phyloP scores from a whole-genome alignment of 2,113 vertebrate species.

The Perca schrenkii region DNA sequence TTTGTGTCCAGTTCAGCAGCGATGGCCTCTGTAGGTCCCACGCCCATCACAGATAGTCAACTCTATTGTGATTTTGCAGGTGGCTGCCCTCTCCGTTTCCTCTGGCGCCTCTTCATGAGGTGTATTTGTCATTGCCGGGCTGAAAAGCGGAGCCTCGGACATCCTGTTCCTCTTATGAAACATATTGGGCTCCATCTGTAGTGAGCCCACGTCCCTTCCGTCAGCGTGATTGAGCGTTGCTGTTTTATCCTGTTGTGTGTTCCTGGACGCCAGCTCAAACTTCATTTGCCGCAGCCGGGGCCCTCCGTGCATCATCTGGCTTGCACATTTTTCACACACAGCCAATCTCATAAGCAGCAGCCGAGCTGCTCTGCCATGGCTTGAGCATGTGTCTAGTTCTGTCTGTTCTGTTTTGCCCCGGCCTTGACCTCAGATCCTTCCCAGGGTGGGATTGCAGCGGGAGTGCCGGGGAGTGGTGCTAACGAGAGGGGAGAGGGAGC shows the following conservation, averaged over 20 bases:
- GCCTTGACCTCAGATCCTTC: slow-evolving; percentile 72
- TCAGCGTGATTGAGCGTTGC: slow-evolving; percentile 67
- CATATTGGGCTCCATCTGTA: slow-evolving; percentile 62
- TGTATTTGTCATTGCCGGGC: slow-evolving; percentile 70
- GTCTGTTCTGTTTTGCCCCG: slow-evolving; percentile 52
- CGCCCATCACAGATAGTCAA: slow-evolving; percentile 24
- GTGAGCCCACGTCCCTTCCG: slow-evolving; percentile 44
- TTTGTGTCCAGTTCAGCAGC: slow-evolving; percentile 46
- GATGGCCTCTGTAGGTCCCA: slow-evolving; percentile 33
- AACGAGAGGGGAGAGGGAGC: slow-evolving; percentile 66
- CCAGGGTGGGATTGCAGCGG: slow-evolving; percentile 53
- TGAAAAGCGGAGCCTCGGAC: slow-evolving; percentile 69
- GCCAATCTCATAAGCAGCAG: slow-evolving; percentile 35
- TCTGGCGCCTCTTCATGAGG: slow-evolving; percentile 48
- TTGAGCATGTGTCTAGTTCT: slow-evolving; percentile 32
- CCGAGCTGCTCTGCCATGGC: slow-evolving; percentile 33
- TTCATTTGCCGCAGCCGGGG: slow-evolving; percentile 54
- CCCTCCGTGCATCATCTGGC: slow-evolving; percentile 74
- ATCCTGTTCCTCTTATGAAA: slow-evolving; percentile 69
- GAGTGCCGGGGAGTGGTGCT: slow-evolving; percentile 59
- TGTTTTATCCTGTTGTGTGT: slow-evolving; percentile 75
- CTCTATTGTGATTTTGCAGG: slow-evolving; percentile 70
- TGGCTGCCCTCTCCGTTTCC: slow-evolving; percentile 62
- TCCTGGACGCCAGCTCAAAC: slow-evolving; percentile 63
- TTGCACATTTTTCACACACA: slow-evolving; percentile 70